These are phyloP conservation scores for Nibea coibor DNA, from an alignment of 2,113 vertebrate species.

Conservation along the genomic window DNA sequence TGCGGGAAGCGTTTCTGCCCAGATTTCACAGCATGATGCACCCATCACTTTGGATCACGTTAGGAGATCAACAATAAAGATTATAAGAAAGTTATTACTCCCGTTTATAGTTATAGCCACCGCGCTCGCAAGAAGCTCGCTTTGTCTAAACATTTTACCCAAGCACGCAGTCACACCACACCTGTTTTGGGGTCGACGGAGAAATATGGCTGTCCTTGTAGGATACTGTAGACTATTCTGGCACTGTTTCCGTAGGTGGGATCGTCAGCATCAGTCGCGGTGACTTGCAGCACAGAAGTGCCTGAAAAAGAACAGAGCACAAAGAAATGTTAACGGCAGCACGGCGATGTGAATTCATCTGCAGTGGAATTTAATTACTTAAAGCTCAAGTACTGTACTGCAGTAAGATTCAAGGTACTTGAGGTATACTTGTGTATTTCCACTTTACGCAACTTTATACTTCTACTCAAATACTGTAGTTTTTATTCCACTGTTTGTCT, in stretches of 20 bases:
- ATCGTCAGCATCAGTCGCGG: slow-evolving; percentile 94
- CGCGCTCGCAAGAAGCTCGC: not conserved
- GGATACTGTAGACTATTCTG: slow-evolving; percentile 95
- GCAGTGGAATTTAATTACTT: not conserved
- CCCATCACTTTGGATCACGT: slow-evolving; percentile 39
- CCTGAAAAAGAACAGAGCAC: slow-evolving; percentile 79
- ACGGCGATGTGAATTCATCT: not conserved
- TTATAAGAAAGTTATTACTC: slow-evolving; percentile 23
- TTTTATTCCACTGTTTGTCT: not conserved
- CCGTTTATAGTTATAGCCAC: slow-evolving; percentile 19
- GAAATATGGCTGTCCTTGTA: slow-evolving; percentile 98
- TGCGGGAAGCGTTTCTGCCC: not conserved
- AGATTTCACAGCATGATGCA: slow-evolving; percentile 30
- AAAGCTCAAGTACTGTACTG: not conserved
- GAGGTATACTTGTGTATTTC: not conserved
- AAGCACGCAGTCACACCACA: slow-evolving; percentile 60
- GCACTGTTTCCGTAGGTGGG: slow-evolving; percentile 98
- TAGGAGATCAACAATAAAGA: slow-evolving; percentile 25
- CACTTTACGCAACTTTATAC: not conserved
- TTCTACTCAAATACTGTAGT: not conserved
- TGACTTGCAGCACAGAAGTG: slow-evolving; percentile 96
- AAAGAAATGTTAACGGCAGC: not conserved
- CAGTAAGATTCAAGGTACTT: not conserved
- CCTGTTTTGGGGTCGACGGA: slow-evolving; percentile 98
- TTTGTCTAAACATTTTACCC: not conserved